Percentiles rank a stretch among this genome's conserved stretches.
These are phyloP conservation scores for Orthonevra nobilis DNA, from an alignment of 2,888 invertebrate species.

Conservation along the genomic window DNA sequence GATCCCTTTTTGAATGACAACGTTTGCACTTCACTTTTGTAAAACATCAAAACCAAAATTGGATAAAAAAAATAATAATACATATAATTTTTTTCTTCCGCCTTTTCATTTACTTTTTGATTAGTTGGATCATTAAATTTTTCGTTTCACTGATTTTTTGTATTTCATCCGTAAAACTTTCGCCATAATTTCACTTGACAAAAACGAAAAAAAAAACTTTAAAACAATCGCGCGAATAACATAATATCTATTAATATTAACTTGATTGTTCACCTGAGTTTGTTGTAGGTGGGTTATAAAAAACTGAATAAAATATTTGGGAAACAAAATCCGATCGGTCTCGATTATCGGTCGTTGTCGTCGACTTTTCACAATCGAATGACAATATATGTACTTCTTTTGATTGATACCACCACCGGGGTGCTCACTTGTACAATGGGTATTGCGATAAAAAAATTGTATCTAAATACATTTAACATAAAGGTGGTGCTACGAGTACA, in stretches of 20 bases:
- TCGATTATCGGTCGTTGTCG: slow-evolving; percentile 26
- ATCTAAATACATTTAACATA: slow-evolving; percentile 53
- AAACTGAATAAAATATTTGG: slow-evolving; percentile 9
- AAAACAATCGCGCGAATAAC: slow-evolving; percentile 4
- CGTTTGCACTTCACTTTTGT: slow-evolving; percentile 17
- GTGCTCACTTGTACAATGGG: slow-evolving; percentile 55
- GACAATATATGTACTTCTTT: slow-evolving; percentile 40
- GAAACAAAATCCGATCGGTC: slow-evolving; percentile 27
- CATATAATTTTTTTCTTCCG: slow-evolving; percentile 32
- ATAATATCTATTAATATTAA: neutral
- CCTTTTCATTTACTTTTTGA: slow-evolving; percentile 48
- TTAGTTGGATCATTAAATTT: slow-evolving; percentile 21
- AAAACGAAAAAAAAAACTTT: neutral
- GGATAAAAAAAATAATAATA: slow-evolving; percentile 33
- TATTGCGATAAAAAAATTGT: slow-evolving; percentile 55
- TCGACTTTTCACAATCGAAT: slow-evolving; percentile 58
- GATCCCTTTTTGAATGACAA: neutral
- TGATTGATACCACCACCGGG: slow-evolving; percentile 57
- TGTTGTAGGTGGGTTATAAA: slow-evolving; percentile 3
- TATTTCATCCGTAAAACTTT: slow-evolving; percentile 50
- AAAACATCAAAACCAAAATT: slow-evolving; percentile 41
- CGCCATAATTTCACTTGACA: slow-evolving; percentile 20
- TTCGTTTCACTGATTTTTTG: slow-evolving; percentile 45
- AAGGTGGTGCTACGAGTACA: slow-evolving; percentile 37
- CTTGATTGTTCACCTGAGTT: slow-evolving; percentile 46